phyloP scores from a whole-genome alignment of 2,113 vertebrate genomes.

The Lasiurus cinereus region DNA sequence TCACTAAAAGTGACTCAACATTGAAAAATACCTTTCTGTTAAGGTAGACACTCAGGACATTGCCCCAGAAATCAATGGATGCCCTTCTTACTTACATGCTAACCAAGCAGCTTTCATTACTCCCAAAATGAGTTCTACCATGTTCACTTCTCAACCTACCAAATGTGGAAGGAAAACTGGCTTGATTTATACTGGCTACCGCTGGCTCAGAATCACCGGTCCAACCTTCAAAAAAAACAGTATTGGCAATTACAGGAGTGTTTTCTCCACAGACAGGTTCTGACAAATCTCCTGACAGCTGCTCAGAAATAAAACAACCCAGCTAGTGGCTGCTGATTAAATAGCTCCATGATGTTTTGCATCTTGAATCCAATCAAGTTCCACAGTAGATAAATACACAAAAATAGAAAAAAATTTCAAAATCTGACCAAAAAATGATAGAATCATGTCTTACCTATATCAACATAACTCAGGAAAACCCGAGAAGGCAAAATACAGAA shows the following conservation, averaged over 20 bases:
- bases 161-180: not conserved
- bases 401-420: not conserved
- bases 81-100: not conserved
- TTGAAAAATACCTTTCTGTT: not conserved
- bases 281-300: not conserved
- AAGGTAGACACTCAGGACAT: not conserved
- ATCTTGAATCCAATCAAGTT: not conserved
- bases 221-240: not conserved
- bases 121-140: not conserved
- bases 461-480: not conserved
- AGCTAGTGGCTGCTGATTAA: not conserved
- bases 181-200: not conserved
- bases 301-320: not conserved
- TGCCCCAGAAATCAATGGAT: not conserved
- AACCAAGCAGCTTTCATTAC: not conserved
- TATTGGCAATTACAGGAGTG: not conserved
- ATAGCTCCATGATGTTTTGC: not conserved
- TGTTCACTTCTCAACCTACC: not conserved
- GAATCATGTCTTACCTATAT: not conserved
- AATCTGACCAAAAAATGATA: constrained; percentile 7
- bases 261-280: not conserved
- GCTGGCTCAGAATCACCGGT: not conserved
- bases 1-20: constrained; percentile 2
- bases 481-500: not conserved
- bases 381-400: not conserved